Evolutionary conservation across 2,797 vertebrate genomes (phyloP).

Genomic region (Acropternis orthonyx): DNA sequence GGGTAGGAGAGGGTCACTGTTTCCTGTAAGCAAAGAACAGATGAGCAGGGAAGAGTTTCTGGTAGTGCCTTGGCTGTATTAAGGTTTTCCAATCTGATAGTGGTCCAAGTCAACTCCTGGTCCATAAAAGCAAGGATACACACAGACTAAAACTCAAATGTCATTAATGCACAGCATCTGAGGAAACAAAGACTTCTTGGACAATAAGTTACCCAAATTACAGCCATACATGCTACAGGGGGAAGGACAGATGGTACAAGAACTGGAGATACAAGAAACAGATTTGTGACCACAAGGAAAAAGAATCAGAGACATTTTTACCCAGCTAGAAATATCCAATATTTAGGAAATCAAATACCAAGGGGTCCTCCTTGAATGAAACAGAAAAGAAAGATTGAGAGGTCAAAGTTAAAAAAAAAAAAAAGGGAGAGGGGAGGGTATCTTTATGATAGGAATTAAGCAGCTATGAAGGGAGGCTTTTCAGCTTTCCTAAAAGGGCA

Average conservation of each 20-base stretch:
- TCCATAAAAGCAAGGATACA: slow-evolving; percentile 3
- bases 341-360: slow-evolving; percentile 46
- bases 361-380: not conserved
- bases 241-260: slow-evolving; percentile 66
- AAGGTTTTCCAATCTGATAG: slow-evolving; percentile 4
- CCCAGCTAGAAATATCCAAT: slow-evolving; percentile 48
- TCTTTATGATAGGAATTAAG: not conserved
- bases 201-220: slow-evolving; percentile 68
- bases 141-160: not conserved
- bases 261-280: slow-evolving; percentile 65
- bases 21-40: not conserved
- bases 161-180: slow-evolving; percentile 22
- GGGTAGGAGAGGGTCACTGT: not conserved
- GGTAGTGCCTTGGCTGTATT: not conserved
- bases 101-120: not conserved
- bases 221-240: slow-evolving; percentile 62
- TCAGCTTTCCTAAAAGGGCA: slow-evolving; percentile 4
- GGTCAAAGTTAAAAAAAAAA: not conserved
- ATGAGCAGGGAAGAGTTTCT: not conserved
- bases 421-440: not conserved
- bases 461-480: slow-evolving; percentile 1
- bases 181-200: slow-evolving; percentile 66
- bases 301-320: slow-evolving; percentile 60
- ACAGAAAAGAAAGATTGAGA: not conserved
- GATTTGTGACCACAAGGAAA: slow-evolving; percentile 70